Evolutionary conservation across 2,888 invertebrate genomes (phyloP), one percentile per base, ranked within the genome.

Genomic region (Baronia brevicornis): DNA sequence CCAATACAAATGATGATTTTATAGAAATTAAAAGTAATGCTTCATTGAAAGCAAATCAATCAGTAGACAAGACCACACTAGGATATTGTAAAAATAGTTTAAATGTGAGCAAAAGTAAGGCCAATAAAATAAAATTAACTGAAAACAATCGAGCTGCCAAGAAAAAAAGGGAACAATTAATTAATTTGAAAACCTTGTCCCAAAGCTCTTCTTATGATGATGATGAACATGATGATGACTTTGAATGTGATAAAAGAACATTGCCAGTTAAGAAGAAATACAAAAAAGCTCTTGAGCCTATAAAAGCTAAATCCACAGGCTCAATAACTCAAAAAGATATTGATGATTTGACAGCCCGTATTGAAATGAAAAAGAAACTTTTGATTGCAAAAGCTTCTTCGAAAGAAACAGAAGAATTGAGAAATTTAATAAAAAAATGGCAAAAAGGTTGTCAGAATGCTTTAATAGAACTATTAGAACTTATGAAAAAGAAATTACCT

Each of bases 381-480:
- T 55, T 82, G 1, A 25, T 78, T 29, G 72, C 73, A 0, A 64
- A 68, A 51, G 51, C 69, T 12, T 58, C 70, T 38, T 65, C 72
- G 8, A 67, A 77, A 27, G 85, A 86, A 19, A 72, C 78, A 0
- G 73, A 73, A 38, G 86, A 87, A 49, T 46, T 88, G 3, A 54
- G 74, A 36, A 57, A 41, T 19, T 58, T 84, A 12, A 86, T 87
- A 13, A 72, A 78, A 35, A 85, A 74, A 44, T 88, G 87, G 87
- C 80, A 84, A 43, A 72, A 62, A 31, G 86, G 84, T 1, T 87
- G 87, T 39, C 85, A 85, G 41, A 70, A 72, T 45, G 87, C 86
- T 0, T 51, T 88, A 8, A 64, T 70, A 36, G 80, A 86, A 34
- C 60, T 87, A 6, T 67, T 86, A 50, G 73, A 73, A 18, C 41